Conservation (phyloP, 2,888 invertebrate species). For the Pyrocoelia pectoralis region DNA sequence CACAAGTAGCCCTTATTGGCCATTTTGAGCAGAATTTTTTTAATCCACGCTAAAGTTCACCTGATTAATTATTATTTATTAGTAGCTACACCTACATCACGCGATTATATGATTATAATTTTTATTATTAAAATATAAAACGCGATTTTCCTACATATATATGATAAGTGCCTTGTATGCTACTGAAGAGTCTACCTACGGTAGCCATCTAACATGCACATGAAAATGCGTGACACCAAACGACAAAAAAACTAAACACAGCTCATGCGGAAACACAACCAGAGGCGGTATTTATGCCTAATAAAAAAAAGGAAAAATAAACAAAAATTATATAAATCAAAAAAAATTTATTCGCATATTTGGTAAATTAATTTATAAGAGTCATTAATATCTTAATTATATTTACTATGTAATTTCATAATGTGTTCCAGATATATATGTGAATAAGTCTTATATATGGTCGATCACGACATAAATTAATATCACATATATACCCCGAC, state of each 20-base stretch:
- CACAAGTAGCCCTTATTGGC: constrained; percentile 36
- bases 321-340: constrained; percentile 58
- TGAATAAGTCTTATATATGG: constrained; percentile 52
- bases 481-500: constrained; percentile 29
- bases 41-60: constrained; percentile 38
- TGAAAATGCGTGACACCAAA: constrained; percentile 36
- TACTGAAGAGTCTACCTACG: constrained; percentile 54
- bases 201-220: constrained; percentile 56
- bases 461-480: constrained; percentile 29
- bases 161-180: constrained; percentile 57
- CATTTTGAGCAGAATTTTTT: constrained; percentile 46
- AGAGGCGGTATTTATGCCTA: constrained; percentile 44
- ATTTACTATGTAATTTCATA: constrained; percentile 53
- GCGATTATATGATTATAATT: constrained; percentile 45
- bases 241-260: constrained; percentile 40
- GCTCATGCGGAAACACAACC: constrained; percentile 53
- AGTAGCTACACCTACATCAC: constrained; percentile 54
- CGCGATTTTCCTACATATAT: constrained; percentile 51
- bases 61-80: constrained; percentile 48
- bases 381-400: constrained; percentile 51
- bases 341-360: constrained; percentile 62
- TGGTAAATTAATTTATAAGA: constrained; percentile 62
- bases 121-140: constrained; percentile 57
- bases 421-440: constrained; percentile 46
- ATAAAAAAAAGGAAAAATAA: constrained; percentile 48